Conservation (phyloP, 2,113 vertebrate species). For the Theristicus caerulescens region DNA sequence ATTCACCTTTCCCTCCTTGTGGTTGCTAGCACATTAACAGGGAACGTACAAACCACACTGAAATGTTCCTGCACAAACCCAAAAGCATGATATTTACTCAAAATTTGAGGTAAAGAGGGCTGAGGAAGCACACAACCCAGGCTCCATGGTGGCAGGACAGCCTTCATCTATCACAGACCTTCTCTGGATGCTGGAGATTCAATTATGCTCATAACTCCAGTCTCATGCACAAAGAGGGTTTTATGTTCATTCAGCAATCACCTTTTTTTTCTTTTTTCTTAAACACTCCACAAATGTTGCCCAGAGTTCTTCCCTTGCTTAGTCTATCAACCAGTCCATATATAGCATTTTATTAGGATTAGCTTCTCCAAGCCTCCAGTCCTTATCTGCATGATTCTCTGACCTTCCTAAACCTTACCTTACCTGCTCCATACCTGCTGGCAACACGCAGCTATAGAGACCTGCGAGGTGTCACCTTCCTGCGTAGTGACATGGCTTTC, state of each 20-base stretch:
- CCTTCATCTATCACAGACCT: neutral
- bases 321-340: neutral
- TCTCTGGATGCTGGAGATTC: neutral
- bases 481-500: neutral
- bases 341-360: neutral
- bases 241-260: neutral
- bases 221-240: accelerated
- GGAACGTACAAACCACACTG: neutral
- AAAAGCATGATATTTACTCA: neutral
- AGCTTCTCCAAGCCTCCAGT: neutral
- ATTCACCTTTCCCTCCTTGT: neutral
- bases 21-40: neutral
- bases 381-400: neutral
- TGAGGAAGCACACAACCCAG: neutral
- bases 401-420: neutral
- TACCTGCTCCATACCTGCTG: neutral
- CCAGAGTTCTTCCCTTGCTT: neutral
- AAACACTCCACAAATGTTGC: neutral
- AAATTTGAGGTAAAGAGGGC: neutral
- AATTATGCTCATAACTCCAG: neutral
- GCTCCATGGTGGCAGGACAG: neutral
- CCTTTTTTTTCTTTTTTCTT: neutral
- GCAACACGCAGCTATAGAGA: neutral
- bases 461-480: neutral
- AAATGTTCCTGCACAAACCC: neutral